Evolutionary conservation across 1,140 invertebrate species (phyloP), one percentile per base, ranked within the genome.

Genomic region (Calycopis cecrops): DNA sequence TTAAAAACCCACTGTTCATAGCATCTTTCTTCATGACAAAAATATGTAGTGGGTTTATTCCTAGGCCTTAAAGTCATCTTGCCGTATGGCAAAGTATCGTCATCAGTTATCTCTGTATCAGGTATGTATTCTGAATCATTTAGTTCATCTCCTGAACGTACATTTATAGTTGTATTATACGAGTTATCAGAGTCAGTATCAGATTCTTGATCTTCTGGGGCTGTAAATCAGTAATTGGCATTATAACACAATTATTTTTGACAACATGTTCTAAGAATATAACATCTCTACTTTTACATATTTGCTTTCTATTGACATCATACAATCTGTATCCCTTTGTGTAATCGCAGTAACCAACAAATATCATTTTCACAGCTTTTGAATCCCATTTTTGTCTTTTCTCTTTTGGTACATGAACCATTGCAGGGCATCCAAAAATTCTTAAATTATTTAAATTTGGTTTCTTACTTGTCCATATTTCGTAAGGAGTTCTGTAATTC

Each of bases 401-500:
- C 55, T 69, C 58, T 62, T 69, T 66, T 8, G 55, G 56, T 12
- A 67, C 33, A 40, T 67, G 62, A 9, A 56, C 42, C 64, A 63
- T 67, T 4, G 52, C 62, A 35, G 44, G 35, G 48, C 51, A 61
- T 3, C 65, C 65, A 65, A 70, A 70, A 7, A 70, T 59, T 48
- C 49, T 57, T 21, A 67, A 47, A 21, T 67, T 49, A 33, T 52
- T 59, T 35, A 63, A 44, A 18, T 66, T 37, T 21, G 64, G 60
- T 50, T 53, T 55, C 12, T 52, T 58, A 42, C 52, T 48, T 1
- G 48, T 48, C 60, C 64, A 62, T 18, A 55, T 17, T 52, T 66
- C 57, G 33, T 47, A 48, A 11, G 55, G 63, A 17, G 63, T 66
- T 38, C 42, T 62, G 6, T 52, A 33, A 49, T 57, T 18, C 12